Base-by-base conservation (phyloP, 2,113 vertebrate species). In the Calypte anna region DNA sequence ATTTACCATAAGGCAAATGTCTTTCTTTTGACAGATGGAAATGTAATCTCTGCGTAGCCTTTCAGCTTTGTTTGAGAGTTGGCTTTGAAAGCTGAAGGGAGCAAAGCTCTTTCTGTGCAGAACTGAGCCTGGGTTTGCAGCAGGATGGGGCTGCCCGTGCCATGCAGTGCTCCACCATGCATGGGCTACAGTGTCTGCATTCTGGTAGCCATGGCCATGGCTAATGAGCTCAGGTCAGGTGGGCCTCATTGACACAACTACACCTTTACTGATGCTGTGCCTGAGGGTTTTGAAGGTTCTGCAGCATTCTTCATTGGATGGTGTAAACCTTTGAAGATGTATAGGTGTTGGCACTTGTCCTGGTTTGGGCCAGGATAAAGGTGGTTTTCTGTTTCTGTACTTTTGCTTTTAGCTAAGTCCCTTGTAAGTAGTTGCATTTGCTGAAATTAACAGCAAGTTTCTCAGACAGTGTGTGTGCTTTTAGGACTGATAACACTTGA, bases 231-330 rank as follows among this genome's bases (percentile, higher is more conserved):
- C 30, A 44, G 15, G 15, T 40, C 24, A 54, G 64, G 63, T 40
- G 28, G 25, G 20, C 10, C 76, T 66, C 31, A n/a, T 23, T 59
- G 33, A 3, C 14, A 46, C 38, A 59, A 14, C 24, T 68, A 18
- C 44, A 46, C 7, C 0, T 0, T 43, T 31, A 27, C 59, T 57
- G 7, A 0, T 21, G 61, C 58, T 33, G n/a, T 5, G 0, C n/a
- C 74, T 81, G 77, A 84, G 40, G 58, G 14, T 70, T 76, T 38
- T 4, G 20, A 16, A 8, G 5, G 4, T 22, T 81, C 36, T 72
- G 31, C 31, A 63, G 58, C 54, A 80, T 55, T 73, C 33, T 12
- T 72, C 24, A 44, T 6, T 43, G 38, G 2, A 0, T 43, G 10
- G 24, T 51, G 63, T 55, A 44, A 72, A 54, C 3, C 3, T 84